Base-by-base conservation (phyloP, 1,140 invertebrate species). In the Ephestia elutella region DNA sequence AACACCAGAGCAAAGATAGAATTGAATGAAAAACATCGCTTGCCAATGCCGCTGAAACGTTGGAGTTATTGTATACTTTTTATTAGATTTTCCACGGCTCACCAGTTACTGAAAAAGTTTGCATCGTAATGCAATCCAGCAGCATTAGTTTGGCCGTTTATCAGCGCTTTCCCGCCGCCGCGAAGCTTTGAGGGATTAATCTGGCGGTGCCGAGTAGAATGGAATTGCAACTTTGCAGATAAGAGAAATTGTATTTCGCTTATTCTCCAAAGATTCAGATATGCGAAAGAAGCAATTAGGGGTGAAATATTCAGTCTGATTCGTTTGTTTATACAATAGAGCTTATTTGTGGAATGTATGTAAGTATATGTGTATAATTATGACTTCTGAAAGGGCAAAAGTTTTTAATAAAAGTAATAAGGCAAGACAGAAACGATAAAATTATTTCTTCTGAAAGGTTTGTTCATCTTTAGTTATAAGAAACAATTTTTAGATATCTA, bases 131-230 rank as follows among this genome's bases (percentile, higher is more conserved):
- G 81, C 83, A 80, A 86, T 86, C 78, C 71, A 59, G 70, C 55
- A 70, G 83, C 76, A 86, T 86, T 86, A 86, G 81, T 82, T 82
- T 74, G 61, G 72, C 69, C 77, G 73, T 84, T 81, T 84, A 84
- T 86, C 82, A 86, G 75, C 62, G 54, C 65, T 61, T 73, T 44
- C 72, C 69, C 71, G 60, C 68, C 65, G 60, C 72, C 66, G 66
- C 72, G 69, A 72, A 70, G 80, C 79, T 84, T 84, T 83, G 82
- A 86, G 81, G 78, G 81, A 86, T 83, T 86, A 85, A 78, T 84
- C 75, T 68, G 62, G 70, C 64, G 62, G 71, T 59, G 62, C 70
- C 55, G 60, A 61, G 70, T 69, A 65, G 71, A 78, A 65, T 70
- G 59, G 55, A 62, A 65, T 63, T 66, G 65, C 51, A 60, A 67